These are phyloP conservation scores for Ips nitidus DNA, from an alignment of 1,140 invertebrate genomes.

Conservation along the genomic window DNA sequence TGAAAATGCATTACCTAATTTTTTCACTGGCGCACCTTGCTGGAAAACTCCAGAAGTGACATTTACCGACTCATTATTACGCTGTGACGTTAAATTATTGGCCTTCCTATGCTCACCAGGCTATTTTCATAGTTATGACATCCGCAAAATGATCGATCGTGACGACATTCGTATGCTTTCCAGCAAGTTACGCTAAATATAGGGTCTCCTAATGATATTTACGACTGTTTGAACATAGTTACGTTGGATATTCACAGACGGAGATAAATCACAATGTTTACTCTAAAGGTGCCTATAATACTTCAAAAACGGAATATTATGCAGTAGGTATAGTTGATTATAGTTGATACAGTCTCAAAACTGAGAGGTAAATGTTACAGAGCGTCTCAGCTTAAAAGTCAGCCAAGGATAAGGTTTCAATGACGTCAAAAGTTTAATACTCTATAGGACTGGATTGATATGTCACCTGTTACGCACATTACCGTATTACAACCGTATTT, in stretches of 20 bases:
- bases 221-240: not conserved
- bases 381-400: too few species aligned
- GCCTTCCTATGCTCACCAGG: not conserved
- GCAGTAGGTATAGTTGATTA: not conserved
- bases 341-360: too few species aligned
- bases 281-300: not conserved
- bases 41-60: not conserved
- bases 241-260: constrained; percentile 4
- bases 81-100: too few species aligned
- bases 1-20: constrained; percentile 53
- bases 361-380: too few species aligned
- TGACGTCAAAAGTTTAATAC: too few species aligned
- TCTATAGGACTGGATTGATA: too few species aligned
- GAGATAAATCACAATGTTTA: constrained; percentile 1
- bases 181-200: constrained; percentile 1
- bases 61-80: not conserved
- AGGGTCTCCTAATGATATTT: constrained; percentile 2
- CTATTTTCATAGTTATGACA: constrained; percentile 4
- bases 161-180: constrained; percentile 4
- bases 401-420: too few species aligned
- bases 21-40: constrained; percentile 5
- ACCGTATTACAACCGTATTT: too few species aligned
- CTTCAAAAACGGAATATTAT: not conserved
- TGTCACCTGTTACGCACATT: too few species aligned
- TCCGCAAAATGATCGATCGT: not conserved